Evolutionary conservation across 1,140 invertebrate genomes (phyloP).

Genomic region (Drosophila simulans): DNA sequence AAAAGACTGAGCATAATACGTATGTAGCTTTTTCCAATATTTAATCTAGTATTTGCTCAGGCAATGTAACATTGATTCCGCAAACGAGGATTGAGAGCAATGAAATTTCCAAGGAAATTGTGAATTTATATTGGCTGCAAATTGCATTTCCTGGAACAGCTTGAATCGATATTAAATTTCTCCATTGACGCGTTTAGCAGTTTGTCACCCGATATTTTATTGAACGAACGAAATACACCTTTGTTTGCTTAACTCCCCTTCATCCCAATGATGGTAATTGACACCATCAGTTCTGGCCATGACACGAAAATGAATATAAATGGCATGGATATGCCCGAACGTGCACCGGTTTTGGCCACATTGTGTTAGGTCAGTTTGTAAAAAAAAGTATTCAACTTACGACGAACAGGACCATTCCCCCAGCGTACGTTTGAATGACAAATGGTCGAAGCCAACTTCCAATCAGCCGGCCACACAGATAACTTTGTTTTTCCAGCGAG

Average conservation of each 20-base stretch:
- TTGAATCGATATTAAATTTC: conserved; percentile 21
- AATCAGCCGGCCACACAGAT: conserved; percentile 30
- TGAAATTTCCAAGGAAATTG: conserved; percentile 6
- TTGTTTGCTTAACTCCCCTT: conserved; percentile 18
- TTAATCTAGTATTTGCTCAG: conserved; percentile 9
- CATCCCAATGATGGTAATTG: conserved; percentile 43
- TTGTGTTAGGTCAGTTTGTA: conserved; percentile 60
- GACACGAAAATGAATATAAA: conserved; percentile 68
- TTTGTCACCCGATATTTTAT: conserved; percentile 6
- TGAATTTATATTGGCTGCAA: conserved; percentile 5
- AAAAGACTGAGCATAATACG: conserved; percentile 1
- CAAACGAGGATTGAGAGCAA: conserved; percentile 1
- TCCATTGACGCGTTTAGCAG: conserved; percentile 12
- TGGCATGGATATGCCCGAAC: conserved; percentile 29
- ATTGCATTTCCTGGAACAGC: conserved; percentile 8
- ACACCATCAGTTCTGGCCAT: conserved; percentile 59
- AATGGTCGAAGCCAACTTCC: conserved; percentile 29
- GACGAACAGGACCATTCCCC: neutral
- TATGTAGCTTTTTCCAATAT: neutral
- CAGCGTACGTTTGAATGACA: conserved; percentile 19
- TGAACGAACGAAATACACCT: conserved; percentile 8
- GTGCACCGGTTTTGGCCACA: conserved; percentile 21
- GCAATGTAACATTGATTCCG: conserved; percentile 16
- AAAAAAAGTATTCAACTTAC: neutral
- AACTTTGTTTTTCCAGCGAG: conserved; percentile 38